Percentiles rank a stretch among this genome's conserved stretches.
Conservation (phyloP, 2,888 invertebrate species). For the Ichneumoninae sp. region DNA sequence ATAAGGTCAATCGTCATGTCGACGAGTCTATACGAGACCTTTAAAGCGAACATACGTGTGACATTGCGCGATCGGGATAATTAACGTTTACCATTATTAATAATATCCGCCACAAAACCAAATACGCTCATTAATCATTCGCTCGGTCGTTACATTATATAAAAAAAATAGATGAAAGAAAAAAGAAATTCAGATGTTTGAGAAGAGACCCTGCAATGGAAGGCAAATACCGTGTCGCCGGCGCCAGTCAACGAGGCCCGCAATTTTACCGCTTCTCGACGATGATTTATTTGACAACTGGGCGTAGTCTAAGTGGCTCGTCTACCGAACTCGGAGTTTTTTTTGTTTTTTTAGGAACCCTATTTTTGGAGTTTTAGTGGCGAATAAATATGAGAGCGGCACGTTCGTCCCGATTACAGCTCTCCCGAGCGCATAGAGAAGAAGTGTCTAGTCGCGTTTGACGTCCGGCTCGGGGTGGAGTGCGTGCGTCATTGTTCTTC, state of each 20-base stretch:
- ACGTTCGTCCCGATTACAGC: slow-evolving; percentile 36
- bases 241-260: slow-evolving; percentile 51
- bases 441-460: slow-evolving; percentile 11
- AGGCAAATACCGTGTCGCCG: slow-evolving; percentile 32
- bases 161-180: neutral
- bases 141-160: too few species aligned
- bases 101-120: too few species aligned
- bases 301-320: slow-evolving; percentile 55
- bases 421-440: slow-evolving; percentile 18
- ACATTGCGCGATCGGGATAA: too few species aligned
- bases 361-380: slow-evolving; percentile 43
- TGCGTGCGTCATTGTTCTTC: slow-evolving; percentile 37
- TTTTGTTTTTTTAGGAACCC: neutral
- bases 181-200: neutral
- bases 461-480: neutral
- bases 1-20: too few species aligned
- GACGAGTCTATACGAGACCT: too few species aligned
- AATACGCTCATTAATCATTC: too few species aligned
- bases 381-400: slow-evolving; percentile 47
- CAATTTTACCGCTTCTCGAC: slow-evolving; percentile 58
- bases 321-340: slow-evolving; percentile 41
- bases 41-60: too few species aligned
- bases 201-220: neutral
- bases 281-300: slow-evolving; percentile 66
- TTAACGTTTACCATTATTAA: too few species aligned